A percentile compares a stretch with the other conserved stretches of the same genome.
These are phyloP conservation scores for Orchestia grillus DNA, from an alignment of 1,140 invertebrate genomes.

Conservation along the genomic window DNA sequence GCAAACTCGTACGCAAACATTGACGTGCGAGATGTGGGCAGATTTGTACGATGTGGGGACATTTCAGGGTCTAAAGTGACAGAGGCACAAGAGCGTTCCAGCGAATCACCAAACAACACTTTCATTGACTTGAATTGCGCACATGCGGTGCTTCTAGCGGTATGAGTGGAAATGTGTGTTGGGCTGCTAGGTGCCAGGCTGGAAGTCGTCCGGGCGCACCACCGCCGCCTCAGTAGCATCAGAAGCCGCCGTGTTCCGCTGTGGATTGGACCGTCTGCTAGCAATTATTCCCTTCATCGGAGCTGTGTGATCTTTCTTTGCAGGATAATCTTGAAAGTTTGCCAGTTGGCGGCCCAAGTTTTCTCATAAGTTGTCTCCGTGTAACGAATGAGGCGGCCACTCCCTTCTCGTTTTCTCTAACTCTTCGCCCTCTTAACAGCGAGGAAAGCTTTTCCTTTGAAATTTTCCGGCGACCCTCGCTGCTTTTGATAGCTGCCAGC, in stretches of 20 bases:
- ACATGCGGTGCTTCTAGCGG: background rate
- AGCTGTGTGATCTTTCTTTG: conserved; percentile 52
- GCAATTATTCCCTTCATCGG: conserved; percentile 56
- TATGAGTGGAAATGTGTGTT: background rate
- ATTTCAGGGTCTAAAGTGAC: background rate
- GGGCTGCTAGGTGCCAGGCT: background rate
- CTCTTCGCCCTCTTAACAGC: conserved; percentile 1
- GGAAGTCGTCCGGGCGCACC: background rate
- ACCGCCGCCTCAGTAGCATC: background rate
- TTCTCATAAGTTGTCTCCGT: conserved; percentile 54
- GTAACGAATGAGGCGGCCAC: conserved; percentile 52
- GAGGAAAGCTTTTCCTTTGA: background rate
- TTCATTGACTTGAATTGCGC: background rate
- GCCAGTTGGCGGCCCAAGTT: conserved; percentile 42
- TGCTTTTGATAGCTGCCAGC: background rate
- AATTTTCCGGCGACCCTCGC: background rate
- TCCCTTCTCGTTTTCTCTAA: conserved; percentile 45
- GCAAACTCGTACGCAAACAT: background rate
- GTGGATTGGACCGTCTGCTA: conserved; percentile 38
- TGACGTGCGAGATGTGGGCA: background rate
- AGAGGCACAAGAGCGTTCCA: background rate
- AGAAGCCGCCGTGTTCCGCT: background rate
- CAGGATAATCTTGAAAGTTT: conserved; percentile 52
- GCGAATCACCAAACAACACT: background rate
- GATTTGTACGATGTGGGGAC: too few species aligned